Evolutionary conservation across 2,797 vertebrate genomes (phyloP).

Genomic region (Odontamblyopus rebecca): DNA sequence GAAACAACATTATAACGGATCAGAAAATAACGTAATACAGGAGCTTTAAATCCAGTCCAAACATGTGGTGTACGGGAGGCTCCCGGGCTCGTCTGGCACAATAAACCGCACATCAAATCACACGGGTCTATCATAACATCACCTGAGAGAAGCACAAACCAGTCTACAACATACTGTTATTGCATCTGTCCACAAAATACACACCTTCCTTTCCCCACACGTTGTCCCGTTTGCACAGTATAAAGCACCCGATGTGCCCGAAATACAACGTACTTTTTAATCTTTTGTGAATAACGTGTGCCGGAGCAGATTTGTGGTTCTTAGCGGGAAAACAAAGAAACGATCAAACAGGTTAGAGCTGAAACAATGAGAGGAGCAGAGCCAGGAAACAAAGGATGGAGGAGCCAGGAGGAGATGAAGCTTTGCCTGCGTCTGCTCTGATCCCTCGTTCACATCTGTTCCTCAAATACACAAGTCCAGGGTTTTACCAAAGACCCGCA

Average conservation of each 20-base stretch:
- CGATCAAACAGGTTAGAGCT: conserved; percentile 9
- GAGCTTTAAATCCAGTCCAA: conserved; percentile 6
- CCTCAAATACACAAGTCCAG: conserved; percentile 8
- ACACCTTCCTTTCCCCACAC: conserved; percentile 41
- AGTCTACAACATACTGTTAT: not conserved
- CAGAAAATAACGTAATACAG: too few relatives aligned
- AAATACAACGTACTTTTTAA: conserved; percentile 28
- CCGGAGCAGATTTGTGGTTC: conserved; percentile 12
- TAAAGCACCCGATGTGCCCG: conserved; percentile 24
- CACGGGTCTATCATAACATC: not conserved
- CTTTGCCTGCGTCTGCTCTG: conserved; percentile 3
- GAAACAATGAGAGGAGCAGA: conserved; percentile 23
- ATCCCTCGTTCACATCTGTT: conserved; percentile 2
- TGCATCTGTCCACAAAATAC: not conserved
- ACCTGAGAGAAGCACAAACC: not conserved
- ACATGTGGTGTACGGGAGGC: conserved; percentile 11
- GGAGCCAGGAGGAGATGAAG: conserved; percentile 15
- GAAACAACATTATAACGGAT: too few relatives aligned
- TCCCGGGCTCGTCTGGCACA: conserved; percentile 34
- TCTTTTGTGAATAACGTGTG: conserved; percentile 13
- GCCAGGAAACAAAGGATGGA: conserved; percentile 21
- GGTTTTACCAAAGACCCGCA: not conserved
- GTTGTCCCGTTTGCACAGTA: conserved; percentile 53
- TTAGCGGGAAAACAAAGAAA: conserved; percentile 1
- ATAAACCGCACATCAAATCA: not conserved